A percentile compares a stretch with the other conserved stretches of the same genome.
Evolutionary conservation across 2,797 vertebrate species (phyloP).

Genomic region (Channallabes apus): DNA sequence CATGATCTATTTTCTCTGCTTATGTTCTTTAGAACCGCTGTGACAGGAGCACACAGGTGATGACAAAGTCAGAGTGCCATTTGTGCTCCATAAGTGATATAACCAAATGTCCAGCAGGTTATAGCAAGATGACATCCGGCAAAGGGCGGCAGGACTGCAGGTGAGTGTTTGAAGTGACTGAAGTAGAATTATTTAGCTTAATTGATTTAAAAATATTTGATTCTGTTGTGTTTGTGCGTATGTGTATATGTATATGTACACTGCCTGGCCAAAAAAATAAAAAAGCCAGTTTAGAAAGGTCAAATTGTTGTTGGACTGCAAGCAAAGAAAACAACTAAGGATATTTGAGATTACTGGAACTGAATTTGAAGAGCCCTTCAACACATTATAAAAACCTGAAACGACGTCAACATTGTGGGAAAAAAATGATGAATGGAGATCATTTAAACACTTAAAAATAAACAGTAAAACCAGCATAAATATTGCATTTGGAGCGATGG

Average conservation of each 20-base stretch:
- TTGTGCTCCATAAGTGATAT: conserved; percentile 71
- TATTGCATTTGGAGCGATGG: too few relatives aligned
- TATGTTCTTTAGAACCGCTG: conserved; percentile 73
- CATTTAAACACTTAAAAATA: too few relatives aligned
- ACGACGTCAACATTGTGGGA: too few relatives aligned
- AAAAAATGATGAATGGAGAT: too few relatives aligned
- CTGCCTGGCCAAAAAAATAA: too few relatives aligned
- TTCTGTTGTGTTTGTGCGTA: neutral
- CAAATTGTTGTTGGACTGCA: too few relatives aligned
- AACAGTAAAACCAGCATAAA: too few relatives aligned
- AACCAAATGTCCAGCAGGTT: conserved; percentile 75
- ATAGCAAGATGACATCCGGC: conserved; percentile 61
- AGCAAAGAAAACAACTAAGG: too few relatives aligned
- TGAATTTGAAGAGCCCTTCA: too few relatives aligned
- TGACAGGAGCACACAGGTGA: conserved; percentile 69
- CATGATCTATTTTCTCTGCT: neutral
- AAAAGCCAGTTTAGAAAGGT: too few relatives aligned
- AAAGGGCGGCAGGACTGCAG: conserved; percentile 78
- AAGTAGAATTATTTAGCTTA: neutral
- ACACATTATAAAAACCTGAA: too few relatives aligned
- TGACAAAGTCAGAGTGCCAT: conserved; percentile 73
- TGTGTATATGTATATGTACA: neutral
- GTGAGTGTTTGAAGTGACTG: conserved; percentile 58
- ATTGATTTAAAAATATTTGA: neutral
- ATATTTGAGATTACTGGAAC: too few relatives aligned